Evolutionary conservation across 2,888 invertebrate genomes (phyloP).

Genomic region (Diplolepis rosae): DNA sequence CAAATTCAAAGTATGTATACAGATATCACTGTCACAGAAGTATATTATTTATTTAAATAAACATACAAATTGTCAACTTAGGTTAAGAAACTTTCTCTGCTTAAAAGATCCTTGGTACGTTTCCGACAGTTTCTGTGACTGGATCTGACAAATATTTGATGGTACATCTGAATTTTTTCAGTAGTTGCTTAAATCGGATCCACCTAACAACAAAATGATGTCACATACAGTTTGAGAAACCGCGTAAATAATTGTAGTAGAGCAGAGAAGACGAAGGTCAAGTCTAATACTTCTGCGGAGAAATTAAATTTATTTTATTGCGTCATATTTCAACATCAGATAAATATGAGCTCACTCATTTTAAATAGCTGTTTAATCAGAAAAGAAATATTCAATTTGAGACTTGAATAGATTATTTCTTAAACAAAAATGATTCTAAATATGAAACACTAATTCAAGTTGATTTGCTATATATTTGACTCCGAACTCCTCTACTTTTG

Average conservation of each 20-base stretch:
- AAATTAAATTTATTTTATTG: not conserved
- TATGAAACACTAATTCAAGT: not conserved
- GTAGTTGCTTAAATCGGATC: slow-evolving; percentile 11
- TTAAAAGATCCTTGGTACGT: too few relatives aligned
- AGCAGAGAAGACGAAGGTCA: slow-evolving; percentile 3
- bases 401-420: too few relatives aligned
- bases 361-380: not conserved
- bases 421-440: not conserved
- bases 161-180: too few relatives aligned
- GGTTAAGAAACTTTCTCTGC: too few relatives aligned
- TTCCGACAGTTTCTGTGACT: too few relatives aligned
- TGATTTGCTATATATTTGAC: not conserved
- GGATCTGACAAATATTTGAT: too few relatives aligned
- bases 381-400: not conserved
- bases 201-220: slow-evolving; percentile 15
- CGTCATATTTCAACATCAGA: not conserved
- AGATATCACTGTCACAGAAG: not conserved
- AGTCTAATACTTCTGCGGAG: slow-evolving; percentile 1
- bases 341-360: not conserved
- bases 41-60: too few relatives aligned
- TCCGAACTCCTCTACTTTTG: slow-evolving; percentile 10
- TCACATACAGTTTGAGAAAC: slow-evolving; percentile 15
- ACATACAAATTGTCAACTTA: too few relatives aligned
- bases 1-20: too few relatives aligned
- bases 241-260: slow-evolving; percentile 1